Percentiles rank a stretch among this genome's conserved stretches.
Conservation (phyloP, 2,113 vertebrate genomes). For the Camelus dromedarius region DNA sequence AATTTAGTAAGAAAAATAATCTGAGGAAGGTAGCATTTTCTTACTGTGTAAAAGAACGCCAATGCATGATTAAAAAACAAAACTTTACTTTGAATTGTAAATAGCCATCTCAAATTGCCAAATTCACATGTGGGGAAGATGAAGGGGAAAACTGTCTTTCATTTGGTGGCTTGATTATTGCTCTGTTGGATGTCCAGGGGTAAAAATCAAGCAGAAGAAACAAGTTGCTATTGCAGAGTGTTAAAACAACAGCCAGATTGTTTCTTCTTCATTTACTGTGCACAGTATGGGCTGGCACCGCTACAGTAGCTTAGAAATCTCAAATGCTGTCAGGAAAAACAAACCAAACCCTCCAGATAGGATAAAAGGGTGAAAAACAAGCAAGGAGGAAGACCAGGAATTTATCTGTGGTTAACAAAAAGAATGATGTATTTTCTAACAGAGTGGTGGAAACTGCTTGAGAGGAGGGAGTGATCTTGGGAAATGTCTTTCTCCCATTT, state of each 20-base stretch:
- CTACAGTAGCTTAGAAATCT: slow-evolving; percentile 81
- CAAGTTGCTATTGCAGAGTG: slow-evolving; percentile 84
- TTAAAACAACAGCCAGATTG: slow-evolving; percentile 87
- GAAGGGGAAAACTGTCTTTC: slow-evolving; percentile 41
- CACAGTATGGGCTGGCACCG: slow-evolving; percentile 86
- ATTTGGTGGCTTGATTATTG: slow-evolving; percentile 44
- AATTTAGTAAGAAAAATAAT: not conserved
- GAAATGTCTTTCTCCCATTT: slow-evolving; percentile 66
- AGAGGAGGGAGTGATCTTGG: slow-evolving; percentile 46
- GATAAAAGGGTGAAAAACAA: slow-evolving; percentile 76
- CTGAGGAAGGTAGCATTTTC: slow-evolving; percentile 34
- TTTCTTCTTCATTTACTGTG: slow-evolving; percentile 86
- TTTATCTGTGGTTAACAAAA: slow-evolving; percentile 84
- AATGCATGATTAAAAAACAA: slow-evolving; percentile 6
- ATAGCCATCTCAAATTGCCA: slow-evolving; percentile 41
- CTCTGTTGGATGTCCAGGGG: slow-evolving; percentile 48
- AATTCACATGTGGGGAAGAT: not conserved
- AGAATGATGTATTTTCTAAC: slow-evolving; percentile 78
- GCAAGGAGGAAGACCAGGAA: slow-evolving; percentile 73
- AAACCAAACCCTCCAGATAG: slow-evolving; percentile 83
- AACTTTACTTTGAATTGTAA: slow-evolving; percentile 53
- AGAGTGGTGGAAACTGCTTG: slow-evolving; percentile 57
- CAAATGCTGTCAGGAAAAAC: slow-evolving; percentile 86
- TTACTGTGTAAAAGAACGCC: slow-evolving; percentile 9
- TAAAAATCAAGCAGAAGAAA: slow-evolving; percentile 79